Conservation (phyloP, 1,140 invertebrate genomes). For the Drosophila sp. region DNA sequence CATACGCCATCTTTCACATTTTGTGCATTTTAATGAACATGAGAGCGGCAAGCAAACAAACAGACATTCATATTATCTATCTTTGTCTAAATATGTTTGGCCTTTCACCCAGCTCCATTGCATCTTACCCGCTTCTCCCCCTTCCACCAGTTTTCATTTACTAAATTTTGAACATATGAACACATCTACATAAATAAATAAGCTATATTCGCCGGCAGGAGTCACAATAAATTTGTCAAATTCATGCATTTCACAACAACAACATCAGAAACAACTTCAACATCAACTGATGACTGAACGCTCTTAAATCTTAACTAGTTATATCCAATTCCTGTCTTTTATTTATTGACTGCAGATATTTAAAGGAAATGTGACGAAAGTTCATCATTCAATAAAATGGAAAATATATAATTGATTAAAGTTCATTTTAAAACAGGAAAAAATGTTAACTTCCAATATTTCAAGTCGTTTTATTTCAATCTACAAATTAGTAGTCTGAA, state of each 20-base stretch:
- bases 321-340: not conserved
- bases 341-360: not conserved
- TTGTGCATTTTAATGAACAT: conserved; percentile 65
- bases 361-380: too few species aligned
- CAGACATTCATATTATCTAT: conserved; percentile 37
- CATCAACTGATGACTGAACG: not conserved
- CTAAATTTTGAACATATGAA: too few species aligned
- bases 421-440: too few species aligned
- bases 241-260: conserved; percentile 23
- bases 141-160: too few species aligned
- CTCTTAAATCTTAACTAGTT: conserved; percentile 7
- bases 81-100: conserved; percentile 9
- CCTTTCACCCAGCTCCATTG: not conserved
- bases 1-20: conserved; percentile 4
- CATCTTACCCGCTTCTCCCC: not conserved
- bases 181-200: too few species aligned
- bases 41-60: conserved; percentile 54
- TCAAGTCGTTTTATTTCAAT: too few species aligned
- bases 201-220: conserved; percentile 38
- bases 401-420: too few species aligned
- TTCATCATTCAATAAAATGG: too few species aligned
- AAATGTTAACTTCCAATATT: too few species aligned
- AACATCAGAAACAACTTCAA: conserved; percentile 7
- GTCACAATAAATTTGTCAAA: conserved; percentile 46
- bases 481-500: too few species aligned